A percentile compares a stretch with the other conserved stretches of the same genome.
These are phyloP conservation scores for Stichodactyla mertensii DNA, from an alignment of 64 coral and sea anemone genomes.

Conservation along the genomic window DNA sequence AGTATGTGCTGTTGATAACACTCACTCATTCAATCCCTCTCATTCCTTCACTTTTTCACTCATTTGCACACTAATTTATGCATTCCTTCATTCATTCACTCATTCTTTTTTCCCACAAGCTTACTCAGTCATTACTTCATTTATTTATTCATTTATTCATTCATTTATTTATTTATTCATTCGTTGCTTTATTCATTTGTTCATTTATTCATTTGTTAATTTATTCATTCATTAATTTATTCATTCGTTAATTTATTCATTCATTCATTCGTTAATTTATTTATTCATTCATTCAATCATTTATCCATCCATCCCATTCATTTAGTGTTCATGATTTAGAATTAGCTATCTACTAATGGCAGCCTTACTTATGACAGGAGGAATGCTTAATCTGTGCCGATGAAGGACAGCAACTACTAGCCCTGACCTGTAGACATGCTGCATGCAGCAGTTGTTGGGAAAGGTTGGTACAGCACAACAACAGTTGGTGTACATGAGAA, in stretches of 20 bases:
- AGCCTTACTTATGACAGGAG: conserved; percentile 23
- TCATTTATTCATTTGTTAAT: not conserved
- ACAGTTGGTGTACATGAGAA: too few species aligned
- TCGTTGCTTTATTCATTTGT: not conserved
- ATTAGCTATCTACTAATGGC: not conserved
- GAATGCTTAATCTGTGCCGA: conserved; percentile 74
- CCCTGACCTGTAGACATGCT: conserved; percentile 73
- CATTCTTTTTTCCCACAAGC: too few species aligned
- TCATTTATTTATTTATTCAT: not conserved
- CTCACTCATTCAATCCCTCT: too few species aligned
- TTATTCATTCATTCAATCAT: not conserved
- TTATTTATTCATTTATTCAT: not conserved
- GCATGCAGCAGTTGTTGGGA: conserved; percentile 85
- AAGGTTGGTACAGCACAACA: conserved; percentile 38
- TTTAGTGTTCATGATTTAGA: not conserved
- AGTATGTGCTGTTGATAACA: not conserved
- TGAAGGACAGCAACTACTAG: not conserved
- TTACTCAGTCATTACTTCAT: too few species aligned
- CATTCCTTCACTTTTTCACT: too few species aligned
- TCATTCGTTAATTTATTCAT: not conserved
- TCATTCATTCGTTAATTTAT: not conserved
- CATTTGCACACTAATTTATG: too few species aligned
- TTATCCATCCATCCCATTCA: too few species aligned
- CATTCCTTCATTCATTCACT: too few species aligned
- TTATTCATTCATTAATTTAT: too few species aligned